These are phyloP conservation scores for Urocolius indicus DNA, from an alignment of 2,113 vertebrate genomes.

Conservation along the genomic window DNA sequence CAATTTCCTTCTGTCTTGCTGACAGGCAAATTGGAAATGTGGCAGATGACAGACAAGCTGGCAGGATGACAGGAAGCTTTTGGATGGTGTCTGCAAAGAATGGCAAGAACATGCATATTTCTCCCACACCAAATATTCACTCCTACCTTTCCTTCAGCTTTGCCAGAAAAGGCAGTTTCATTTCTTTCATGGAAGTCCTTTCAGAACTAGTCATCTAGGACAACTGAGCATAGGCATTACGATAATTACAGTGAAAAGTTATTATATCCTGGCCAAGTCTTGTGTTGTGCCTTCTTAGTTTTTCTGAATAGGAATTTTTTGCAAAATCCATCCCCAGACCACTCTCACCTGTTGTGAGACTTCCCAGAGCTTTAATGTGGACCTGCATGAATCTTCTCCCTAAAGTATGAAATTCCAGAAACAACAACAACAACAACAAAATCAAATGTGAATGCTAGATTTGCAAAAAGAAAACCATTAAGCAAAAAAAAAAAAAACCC, in stretches of 20 bases:
- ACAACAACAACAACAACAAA: background rate
- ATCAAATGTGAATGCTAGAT: background rate
- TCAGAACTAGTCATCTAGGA: background rate
- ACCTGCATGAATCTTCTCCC: background rate
- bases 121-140: background rate
- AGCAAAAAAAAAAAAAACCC: background rate
- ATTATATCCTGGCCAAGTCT: background rate
- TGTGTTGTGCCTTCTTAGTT: background rate
- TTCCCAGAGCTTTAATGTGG: background rate
- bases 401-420: background rate
- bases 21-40: slow-evolving; percentile 13
- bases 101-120: slow-evolving; percentile 1
- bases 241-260: slow-evolving; percentile 44
- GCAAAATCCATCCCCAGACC: background rate
- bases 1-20: slow-evolving; percentile 32
- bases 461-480: background rate
- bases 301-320: slow-evolving; percentile 26
- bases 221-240: slow-evolving; percentile 12
- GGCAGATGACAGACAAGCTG: slow-evolving; percentile 38
- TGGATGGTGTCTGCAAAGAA: background rate
- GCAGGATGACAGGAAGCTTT: background rate
- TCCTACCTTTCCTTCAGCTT: slow-evolving; percentile 5
- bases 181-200: slow-evolving; percentile 19
- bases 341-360: background rate
- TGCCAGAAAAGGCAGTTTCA: slow-evolving; percentile 22